Evolutionary conservation across 2,797 vertebrate genomes (phyloP), one percentile per base, ranked within the genome.

Genomic region (Molossus alvarezi): DNA sequence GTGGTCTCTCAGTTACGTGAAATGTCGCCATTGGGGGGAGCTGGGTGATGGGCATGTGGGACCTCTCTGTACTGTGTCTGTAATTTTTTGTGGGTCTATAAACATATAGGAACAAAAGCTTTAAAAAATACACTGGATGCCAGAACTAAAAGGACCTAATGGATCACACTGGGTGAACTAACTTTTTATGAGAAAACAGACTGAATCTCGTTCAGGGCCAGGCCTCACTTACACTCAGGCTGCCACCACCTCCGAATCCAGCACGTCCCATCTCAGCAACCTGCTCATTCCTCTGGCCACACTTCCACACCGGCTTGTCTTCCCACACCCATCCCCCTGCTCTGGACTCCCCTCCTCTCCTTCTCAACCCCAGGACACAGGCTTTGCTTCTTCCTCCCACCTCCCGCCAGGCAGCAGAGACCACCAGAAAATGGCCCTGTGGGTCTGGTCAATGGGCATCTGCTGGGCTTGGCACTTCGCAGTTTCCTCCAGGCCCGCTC

Each of bases 381-480:
- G 1, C 12, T 57, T 37, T 53, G 9, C 17, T 4, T 67, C 23
- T 2, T 21, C 8, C 51, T n/a, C 37, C 20, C 0, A 1, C 60
- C 5, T 55, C n/a, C 55, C 14, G 5, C 76, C 6, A 15, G 14
- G 14, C 11, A 3, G 27, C 3, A 3, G 64, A 13, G 33, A 15
- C 48, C 13, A 33, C 41, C n/a, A 7, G 53, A 14, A 23, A 82
- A 51, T 0, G 25, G 25, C 77, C 64, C 0, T 2, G 20, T 4
- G 12, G 8, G 33, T 12, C 3, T 55, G 41, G n/a, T 23, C 62
- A 0, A 48, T 0, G 25, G 37, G 41, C 11, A 13, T 0, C 4
- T 27, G 23, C 60, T 1, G 11, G n/a, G 11, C 6, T 9, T 2
- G 6, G 17, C 0, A 0, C 17, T 71, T 2, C 1, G 0, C 3